These are phyloP conservation scores for Campylorhamphus procurvoides DNA, from an alignment of 2,113 vertebrate genomes.

Conservation along the genomic window DNA sequence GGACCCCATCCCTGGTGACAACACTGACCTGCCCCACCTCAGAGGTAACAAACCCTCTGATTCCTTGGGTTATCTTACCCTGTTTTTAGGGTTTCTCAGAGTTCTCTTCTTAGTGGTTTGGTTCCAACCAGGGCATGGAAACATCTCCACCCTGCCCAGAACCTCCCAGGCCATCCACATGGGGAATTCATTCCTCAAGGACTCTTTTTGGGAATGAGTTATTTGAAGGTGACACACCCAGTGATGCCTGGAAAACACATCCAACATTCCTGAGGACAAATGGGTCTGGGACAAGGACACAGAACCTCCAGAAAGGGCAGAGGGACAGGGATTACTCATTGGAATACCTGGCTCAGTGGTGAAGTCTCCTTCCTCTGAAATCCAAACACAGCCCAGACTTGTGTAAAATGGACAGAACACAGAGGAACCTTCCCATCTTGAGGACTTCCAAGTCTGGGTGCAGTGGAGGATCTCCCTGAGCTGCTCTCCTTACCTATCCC, in stretches of 20 bases:
- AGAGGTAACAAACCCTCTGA: background rate
- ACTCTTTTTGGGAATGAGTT: background rate
- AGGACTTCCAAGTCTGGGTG: background rate
- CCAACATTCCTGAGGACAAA: background rate
- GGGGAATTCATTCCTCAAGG: background rate
- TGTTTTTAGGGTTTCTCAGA: background rate
- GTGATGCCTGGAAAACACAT: background rate
- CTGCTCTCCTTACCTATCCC: background rate
- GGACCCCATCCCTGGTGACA: background rate
- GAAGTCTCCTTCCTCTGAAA: background rate
- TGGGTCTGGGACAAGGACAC: background rate
- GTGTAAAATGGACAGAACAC: background rate
- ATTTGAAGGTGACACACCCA: background rate
- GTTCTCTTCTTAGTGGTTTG: background rate
- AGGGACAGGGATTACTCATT: background rate
- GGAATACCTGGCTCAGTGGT: background rate
- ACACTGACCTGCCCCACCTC: background rate
- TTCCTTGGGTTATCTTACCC: background rate
- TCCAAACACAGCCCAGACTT: background rate
- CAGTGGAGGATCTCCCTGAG: background rate
- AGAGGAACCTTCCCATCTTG: background rate
- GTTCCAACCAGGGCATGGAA: accelerated
- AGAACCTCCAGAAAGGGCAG: background rate
- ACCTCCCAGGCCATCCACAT: background rate
- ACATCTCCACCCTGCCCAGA: background rate